Evolutionary conservation across 2,888 invertebrate species (phyloP).

Genomic region (Busseola fusca): DNA sequence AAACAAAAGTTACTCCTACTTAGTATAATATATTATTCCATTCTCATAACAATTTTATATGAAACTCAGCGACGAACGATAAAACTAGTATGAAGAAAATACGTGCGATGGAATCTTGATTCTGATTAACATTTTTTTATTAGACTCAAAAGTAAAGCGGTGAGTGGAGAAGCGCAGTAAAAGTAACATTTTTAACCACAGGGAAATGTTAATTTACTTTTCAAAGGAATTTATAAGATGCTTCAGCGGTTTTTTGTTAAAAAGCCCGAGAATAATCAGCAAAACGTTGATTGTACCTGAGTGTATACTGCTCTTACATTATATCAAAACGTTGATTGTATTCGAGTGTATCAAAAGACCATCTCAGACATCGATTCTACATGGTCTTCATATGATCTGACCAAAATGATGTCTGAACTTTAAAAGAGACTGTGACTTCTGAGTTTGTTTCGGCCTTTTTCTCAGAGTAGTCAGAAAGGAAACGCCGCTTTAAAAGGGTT

Average conservation of each 20-base stretch:
- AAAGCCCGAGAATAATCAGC: conserved; percentile 31
- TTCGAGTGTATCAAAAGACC: no score
- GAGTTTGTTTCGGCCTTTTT: no score
- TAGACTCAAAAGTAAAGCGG: conserved; percentile 36
- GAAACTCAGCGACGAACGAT: not conserved
- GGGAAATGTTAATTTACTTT: conserved; percentile 55
- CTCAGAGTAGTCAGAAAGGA: no score
- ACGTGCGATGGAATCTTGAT: conserved; percentile 25
- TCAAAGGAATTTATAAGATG: conserved; percentile 53
- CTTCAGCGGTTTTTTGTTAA: conserved; percentile 26
- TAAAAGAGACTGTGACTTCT: no score
- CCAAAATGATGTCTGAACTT: no score
- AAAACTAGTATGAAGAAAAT: conserved; percentile 5
- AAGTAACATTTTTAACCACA: conserved; percentile 28
- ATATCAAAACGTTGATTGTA: no score
- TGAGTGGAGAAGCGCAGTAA: conserved; percentile 5
- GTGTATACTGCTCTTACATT: not conserved
- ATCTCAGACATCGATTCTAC: no score
- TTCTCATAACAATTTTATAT: not conserved
- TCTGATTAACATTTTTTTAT: conserved; percentile 30
- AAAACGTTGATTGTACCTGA: not conserved
- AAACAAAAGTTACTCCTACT: not conserved
- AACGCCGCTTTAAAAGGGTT: no score
- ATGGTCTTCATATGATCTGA: no score
- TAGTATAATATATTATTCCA: not conserved